Conservation (phyloP, 2,888 invertebrate species). For the Lochmaea crataegi region DNA sequence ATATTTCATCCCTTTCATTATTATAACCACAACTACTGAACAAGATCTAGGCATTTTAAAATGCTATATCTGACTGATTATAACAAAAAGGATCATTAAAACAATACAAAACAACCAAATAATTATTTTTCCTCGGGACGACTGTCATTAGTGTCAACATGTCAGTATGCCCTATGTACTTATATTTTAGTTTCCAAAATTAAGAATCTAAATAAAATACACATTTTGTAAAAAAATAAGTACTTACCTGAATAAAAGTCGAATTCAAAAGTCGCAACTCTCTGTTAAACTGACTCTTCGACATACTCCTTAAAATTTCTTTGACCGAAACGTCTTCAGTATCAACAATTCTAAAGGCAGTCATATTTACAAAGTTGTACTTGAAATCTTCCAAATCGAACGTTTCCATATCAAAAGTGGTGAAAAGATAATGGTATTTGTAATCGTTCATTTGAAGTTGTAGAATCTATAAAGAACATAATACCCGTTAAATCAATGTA, state of each 20-base stretch:
- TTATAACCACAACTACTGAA: too few species aligned
- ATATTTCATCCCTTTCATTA: too few species aligned
- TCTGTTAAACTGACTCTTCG: constrained; percentile 69
- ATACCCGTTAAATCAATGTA: neutral
- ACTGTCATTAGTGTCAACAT: too few species aligned
- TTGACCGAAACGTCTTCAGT: constrained; percentile 74
- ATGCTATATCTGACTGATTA: too few species aligned
- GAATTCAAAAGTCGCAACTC: constrained; percentile 56
- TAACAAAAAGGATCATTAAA: too few species aligned
- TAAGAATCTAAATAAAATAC: too few species aligned
- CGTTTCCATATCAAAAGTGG: constrained; percentile 76
- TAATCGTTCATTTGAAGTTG: constrained; percentile 88
- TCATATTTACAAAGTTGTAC: constrained; percentile 82
- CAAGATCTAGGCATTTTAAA: too few species aligned
- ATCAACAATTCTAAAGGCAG: constrained; percentile 80
- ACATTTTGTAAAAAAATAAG: neutral
- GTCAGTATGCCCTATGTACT: too few species aligned
- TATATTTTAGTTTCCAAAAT: too few species aligned
- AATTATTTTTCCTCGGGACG: too few species aligned
- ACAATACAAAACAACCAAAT: too few species aligned
- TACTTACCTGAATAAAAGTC: constrained; percentile 61
- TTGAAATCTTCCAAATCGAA: constrained; percentile 79
- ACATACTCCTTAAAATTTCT: constrained; percentile 78
- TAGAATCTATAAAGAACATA: constrained; percentile 71
- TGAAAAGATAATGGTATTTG: constrained; percentile 86